Percentiles rank a stretch among this genome's conserved stretches.
These are phyloP conservation scores for Drosophila setosimentum DNA, from an alignment of 2,888 invertebrate species.

Conservation along the genomic window DNA sequence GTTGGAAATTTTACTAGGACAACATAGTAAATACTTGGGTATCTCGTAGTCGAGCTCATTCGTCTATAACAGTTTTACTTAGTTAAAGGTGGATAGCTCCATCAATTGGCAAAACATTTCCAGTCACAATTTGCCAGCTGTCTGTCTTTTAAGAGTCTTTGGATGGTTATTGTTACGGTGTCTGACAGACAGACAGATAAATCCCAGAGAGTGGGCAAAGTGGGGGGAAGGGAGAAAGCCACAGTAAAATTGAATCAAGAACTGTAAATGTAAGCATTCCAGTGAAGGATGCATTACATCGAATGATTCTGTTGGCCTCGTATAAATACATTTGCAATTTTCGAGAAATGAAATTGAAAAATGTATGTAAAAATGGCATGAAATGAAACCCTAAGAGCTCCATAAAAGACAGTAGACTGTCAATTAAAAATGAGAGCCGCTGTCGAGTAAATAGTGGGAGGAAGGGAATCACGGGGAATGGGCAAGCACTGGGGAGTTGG, in stretches of 20 bases:
- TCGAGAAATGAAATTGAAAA: constrained; percentile 53
- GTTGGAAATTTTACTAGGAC: not conserved
- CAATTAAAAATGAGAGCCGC: not conserved
- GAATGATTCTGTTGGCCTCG: constrained; percentile 21
- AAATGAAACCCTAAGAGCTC: constrained; percentile 59
- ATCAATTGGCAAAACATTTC: constrained; percentile 28
- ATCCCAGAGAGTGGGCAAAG: not conserved
- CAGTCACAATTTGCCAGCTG: constrained; percentile 23
- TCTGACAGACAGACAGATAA: constrained; percentile 30
- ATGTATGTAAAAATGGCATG: constrained; percentile 54
- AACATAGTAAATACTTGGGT: not conserved
- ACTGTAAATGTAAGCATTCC: constrained; percentile 37
- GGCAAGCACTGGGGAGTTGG: not conserved
- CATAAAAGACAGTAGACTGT: not conserved
- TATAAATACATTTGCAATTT: constrained; percentile 18
- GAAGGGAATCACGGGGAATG: not conserved
- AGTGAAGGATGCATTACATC: constrained; percentile 35
- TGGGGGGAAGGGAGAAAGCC: constrained; percentile 1
- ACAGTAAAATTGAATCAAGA: constrained; percentile 37
- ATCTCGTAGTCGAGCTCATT: not conserved
- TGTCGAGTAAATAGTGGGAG: not conserved
- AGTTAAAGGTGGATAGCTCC: constrained; percentile 2
- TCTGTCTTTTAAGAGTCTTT: constrained; percentile 11
- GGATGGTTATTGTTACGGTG: constrained; percentile 46
- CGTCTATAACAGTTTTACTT: not conserved